Evolutionary conservation across 2,113 vertebrate genomes (phyloP).

Genomic region (Dromaius novaehollandiae): DNA sequence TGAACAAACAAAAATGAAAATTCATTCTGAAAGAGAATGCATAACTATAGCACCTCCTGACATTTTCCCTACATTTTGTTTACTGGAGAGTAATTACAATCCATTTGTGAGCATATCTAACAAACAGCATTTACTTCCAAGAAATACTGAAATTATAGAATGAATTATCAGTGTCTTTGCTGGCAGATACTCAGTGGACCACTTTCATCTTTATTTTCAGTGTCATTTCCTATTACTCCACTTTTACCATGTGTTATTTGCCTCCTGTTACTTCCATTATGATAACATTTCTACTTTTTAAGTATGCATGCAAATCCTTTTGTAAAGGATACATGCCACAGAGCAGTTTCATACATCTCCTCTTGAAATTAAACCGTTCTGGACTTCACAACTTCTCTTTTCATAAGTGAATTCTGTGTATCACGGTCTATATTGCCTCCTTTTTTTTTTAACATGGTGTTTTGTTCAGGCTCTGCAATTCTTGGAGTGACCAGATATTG

Average conservation of each 20-base stretch:
- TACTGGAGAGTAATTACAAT: neutral
- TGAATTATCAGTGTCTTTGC: neutral
- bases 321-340: neutral
- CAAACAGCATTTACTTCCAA: neutral
- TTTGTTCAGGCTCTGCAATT: neutral
- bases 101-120: neutral
- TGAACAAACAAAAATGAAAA: constrained; percentile 3
- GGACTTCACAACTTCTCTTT: neutral
- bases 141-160: constrained; percentile 8
- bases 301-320: neutral
- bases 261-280: neutral
- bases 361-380: neutral
- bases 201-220: neutral
- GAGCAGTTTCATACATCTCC: neutral
- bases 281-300: neutral
- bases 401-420: neutral
- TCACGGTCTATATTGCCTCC: too few relatives aligned
- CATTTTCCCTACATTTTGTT: neutral
- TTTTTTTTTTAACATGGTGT: neutral
- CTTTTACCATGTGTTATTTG: neutral
- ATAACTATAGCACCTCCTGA: neutral
- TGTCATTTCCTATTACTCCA: neutral
- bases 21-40: neutral
- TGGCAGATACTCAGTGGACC: neutral
- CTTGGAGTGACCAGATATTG: neutral